Base-by-base conservation (phyloP, 2,888 invertebrate species). In the Lamellibrachia satsuma region DNA sequence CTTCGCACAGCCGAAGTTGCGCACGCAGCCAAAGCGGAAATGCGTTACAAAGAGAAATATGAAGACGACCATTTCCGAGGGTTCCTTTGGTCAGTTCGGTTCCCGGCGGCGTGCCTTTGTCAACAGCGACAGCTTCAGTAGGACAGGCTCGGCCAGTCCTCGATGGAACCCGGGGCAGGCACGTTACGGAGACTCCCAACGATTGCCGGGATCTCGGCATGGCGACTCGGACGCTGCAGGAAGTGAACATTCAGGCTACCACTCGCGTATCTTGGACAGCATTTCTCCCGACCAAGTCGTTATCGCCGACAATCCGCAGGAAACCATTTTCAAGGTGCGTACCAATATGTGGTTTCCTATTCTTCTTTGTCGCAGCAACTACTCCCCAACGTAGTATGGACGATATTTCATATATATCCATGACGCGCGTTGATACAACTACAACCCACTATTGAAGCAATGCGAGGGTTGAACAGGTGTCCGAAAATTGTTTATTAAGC, bases 261-360 rank as follows among this genome's bases (percentile, higher is more conserved):
- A 39, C 39, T 39, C 39, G 39, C 39, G 39, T 39, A 39, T 39
- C 39, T 39, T 39, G 39, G 39, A 39, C 39, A 1, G 39, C 39
- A 39, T 39, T 39, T 39, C 39, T 39, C 39, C 39, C 39, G 15
- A 75, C 22, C 75, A 75, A 0, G 75, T 15, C 22, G 75, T 75
- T 75, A 75, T 75, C n/a, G 22, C 75, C 22, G 75, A 75, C 75
- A 75, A 75, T 75, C 75, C 75, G 75, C n/a, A 75, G 75, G 75
- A 75, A 75, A 75, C 75, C 6, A 75, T 75, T n/a, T 15, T 75
- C 15, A 75, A n/a, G 75, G 75, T 75, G 75, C 22, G 75, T 75
- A 11, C 6, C 11, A 75, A 75, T 75, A 6, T 75, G 3, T 22
- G 2, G 3, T 75, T 75, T 75, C 75, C 22, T 6, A 75, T 22